Percentiles rank a stretch among this genome's conserved stretches.
phyloP scores from a whole-genome alignment of 2,113 vertebrate species.

The Phasianus colchicus region DNA sequence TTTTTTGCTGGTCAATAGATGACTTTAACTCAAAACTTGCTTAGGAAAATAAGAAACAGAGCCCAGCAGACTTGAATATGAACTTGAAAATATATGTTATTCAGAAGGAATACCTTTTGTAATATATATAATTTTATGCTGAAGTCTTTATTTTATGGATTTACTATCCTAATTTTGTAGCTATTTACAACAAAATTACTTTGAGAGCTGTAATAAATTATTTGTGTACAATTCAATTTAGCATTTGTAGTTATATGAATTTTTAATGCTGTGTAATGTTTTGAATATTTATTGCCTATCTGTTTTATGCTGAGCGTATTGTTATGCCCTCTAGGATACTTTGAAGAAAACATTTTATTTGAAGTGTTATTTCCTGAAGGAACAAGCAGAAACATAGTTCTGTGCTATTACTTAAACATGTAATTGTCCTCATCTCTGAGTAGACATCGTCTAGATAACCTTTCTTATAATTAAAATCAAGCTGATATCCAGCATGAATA shows the following conservation, averaged over 20 bases:
- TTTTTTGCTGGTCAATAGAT: not conserved
- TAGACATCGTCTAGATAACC: not conserved
- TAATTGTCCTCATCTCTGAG: not conserved
- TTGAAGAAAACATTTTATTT: constrained; percentile 26
- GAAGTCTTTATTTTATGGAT: not conserved
- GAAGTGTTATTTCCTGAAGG: constrained; percentile 41
- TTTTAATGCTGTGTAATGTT: constrained; percentile 2
- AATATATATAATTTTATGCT: not conserved
- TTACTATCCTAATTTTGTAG: not conserved
- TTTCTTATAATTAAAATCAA: constrained; percentile 4
- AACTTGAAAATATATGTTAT: too few species aligned
- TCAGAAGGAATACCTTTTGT: too few species aligned
- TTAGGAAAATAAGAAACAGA: not conserved
- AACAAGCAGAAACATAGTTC: not conserved
- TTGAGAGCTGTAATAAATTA: constrained; percentile 38
- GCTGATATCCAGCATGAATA: not conserved
- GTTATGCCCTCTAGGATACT: not conserved
- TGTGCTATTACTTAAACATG: not conserved
- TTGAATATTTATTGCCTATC: constrained; percentile 30
- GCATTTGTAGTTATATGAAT: constrained; percentile 5
- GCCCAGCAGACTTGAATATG: not conserved
- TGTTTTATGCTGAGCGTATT: constrained; percentile 15
- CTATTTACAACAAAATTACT: not conserved
- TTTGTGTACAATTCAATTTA: constrained; percentile 27
- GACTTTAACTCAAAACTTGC: not conserved